A percentile compares a stretch with the other conserved stretches of the same genome.
phyloP scores from a whole-genome alignment of 2,113 vertebrate species.

The Sinosuthora webbiana region DNA sequence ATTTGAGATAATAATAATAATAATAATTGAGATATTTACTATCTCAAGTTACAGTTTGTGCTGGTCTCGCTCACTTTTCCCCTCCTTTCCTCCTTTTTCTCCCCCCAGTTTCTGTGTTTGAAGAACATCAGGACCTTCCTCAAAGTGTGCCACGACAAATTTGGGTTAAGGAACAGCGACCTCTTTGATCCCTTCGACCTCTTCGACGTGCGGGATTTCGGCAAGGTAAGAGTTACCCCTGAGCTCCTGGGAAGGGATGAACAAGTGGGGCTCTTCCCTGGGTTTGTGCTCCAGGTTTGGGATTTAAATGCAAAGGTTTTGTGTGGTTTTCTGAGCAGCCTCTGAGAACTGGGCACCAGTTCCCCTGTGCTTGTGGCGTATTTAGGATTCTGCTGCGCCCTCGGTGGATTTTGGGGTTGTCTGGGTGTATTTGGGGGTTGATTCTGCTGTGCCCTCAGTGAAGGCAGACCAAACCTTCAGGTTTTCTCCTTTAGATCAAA shows the following conservation, averaged over 20 bases:
- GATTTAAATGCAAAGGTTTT: neutral
- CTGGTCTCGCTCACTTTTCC: neutral
- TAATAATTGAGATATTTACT: no score
- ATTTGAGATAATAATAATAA: no score
- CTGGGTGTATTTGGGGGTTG: rapidly evolving
- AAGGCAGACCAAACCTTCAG: neutral
- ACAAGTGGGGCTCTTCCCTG: rapidly evolving
- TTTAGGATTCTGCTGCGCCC: neutral
- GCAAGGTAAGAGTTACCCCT: slow-evolving; percentile 84
- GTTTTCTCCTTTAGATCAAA: neutral
- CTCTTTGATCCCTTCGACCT: slow-evolving; percentile 98
- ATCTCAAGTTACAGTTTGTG: neutral
- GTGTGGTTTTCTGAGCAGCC: neutral
- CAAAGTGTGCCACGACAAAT: slow-evolving; percentile 95
- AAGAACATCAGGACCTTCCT: slow-evolving; percentile 98
- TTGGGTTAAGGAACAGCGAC: slow-evolving; percentile 91
- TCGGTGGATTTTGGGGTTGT: neutral
- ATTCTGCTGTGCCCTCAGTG: neutral
- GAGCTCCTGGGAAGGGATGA: neutral
- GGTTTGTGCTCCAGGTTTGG: neutral
- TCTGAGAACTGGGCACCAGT: rapidly evolving
- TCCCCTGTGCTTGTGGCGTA: rapidly evolving
- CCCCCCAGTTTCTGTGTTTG: slow-evolving; percentile 88
- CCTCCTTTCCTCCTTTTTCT: neutral
- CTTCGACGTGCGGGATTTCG: slow-evolving; percentile 96